These are phyloP conservation scores for Cyanistes caeruleus DNA, from an alignment of 2,113 vertebrate species.

Conservation along the genomic window DNA sequence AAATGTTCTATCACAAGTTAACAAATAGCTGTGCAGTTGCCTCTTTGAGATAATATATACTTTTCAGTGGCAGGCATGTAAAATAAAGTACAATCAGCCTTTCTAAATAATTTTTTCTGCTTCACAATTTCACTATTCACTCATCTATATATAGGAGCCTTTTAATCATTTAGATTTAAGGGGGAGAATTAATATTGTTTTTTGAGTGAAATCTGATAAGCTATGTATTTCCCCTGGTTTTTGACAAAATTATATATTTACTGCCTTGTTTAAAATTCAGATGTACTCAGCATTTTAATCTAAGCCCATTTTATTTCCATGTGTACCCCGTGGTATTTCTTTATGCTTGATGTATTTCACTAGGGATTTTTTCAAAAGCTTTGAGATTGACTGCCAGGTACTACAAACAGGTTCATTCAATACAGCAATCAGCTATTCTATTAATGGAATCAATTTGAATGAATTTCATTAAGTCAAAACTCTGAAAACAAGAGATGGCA, in stretches of 20 bases:
- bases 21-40: not conserved
- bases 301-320: conserved; percentile 22
- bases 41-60: not conserved
- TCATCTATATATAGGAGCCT: not conserved
- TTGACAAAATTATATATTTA: not conserved
- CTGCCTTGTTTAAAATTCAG: not conserved
- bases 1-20: not conserved
- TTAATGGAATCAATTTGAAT: conserved; percentile 57
- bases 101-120: not conserved
- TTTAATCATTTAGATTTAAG: not conserved
- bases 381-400: conserved; percentile 45
- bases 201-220: conserved; percentile 9
- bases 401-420: conserved; percentile 48
- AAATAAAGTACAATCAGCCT: not conserved
- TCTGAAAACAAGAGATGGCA: not conserved
- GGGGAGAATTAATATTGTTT: not conserved
- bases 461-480: conserved; percentile 7
- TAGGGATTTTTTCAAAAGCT: conserved; percentile 24
- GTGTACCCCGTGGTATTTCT: not conserved
- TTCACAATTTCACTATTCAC: not conserved
- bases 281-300: conserved; percentile 7
- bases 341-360: conserved; percentile 39
- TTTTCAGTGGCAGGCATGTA: not conserved
- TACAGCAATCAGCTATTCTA: conserved; percentile 45
- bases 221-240: not conserved